Evolutionary conservation across 1,140 invertebrate genomes (phyloP), one percentile per base, ranked within the genome.

Genomic region (Dendrolimus kikuchii): DNA sequence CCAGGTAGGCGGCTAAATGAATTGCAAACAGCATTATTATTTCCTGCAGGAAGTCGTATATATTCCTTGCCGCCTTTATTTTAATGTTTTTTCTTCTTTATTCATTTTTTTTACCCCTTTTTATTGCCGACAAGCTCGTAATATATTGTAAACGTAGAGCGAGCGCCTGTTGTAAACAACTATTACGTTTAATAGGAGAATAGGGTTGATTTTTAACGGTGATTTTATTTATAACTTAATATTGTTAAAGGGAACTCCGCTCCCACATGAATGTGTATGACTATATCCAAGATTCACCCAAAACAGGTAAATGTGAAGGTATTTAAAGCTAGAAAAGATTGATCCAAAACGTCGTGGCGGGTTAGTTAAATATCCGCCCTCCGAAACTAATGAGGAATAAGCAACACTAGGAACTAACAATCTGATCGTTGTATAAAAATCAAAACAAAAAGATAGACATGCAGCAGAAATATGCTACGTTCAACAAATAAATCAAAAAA

Each of bases 21-120:
- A 86, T 86, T 86, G 83, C 78, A 86, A 86, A 86, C 83, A 86
- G 80, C 77, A 86, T 84, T 86, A 86, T 86, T 86, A 84, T 86
- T 86, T 84, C 83, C 83, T 84, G 58, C 50, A 81, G 81, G 83
- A 86, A 86, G 83, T 83, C 83, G 77, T 86, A 86, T 86, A 86
- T 86, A 86, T 84, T 77, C 78, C 68, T 68, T 68, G 73, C 65
- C 75, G 79, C 75, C 74, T 84, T 86, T 84, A 83, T 83, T 86
- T 86, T 86, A 83, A 73, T 78, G 72, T 81, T 77, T 74, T 69
- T 72, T 73, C 23, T 51, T 73, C 64, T 73, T 84, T 79, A 75
- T 79, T 81, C 73, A 81, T 84, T 86, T 86, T 81, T 81, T 84
- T 71, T 64, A 75, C 83, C 83, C 77, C 83, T 86, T 73, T 86